These are phyloP conservation scores for Gallinago paraguaiae DNA, from an alignment of 2,113 vertebrate genomes.

Conservation along the genomic window DNA sequence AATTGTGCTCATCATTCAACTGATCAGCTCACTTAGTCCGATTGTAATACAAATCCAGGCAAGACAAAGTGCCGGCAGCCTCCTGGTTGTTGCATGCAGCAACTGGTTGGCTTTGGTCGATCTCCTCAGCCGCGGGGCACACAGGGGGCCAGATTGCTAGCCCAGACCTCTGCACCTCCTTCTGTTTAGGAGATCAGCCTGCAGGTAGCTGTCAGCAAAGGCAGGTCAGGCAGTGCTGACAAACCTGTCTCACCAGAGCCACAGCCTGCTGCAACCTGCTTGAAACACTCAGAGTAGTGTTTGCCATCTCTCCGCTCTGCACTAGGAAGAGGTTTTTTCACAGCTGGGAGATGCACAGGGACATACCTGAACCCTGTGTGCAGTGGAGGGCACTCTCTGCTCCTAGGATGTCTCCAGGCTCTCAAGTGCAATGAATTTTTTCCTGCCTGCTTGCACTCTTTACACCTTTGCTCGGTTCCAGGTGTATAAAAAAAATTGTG, in stretches of 20 bases:
- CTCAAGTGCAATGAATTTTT: neutral
- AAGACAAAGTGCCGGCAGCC: neutral
- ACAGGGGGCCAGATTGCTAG: neutral
- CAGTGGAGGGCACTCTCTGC: neutral
- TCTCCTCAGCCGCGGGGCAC: neutral
- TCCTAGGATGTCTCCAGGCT: neutral
- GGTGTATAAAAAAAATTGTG: neutral
- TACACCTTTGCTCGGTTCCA: neutral
- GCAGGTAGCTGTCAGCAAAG: neutral
- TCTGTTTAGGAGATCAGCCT: neutral
- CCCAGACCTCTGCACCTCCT: neutral
- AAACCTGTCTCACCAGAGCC: slow-evolving; percentile 20
- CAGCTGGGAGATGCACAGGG: neutral
- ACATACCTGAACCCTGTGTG: neutral
- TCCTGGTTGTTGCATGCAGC: neutral
- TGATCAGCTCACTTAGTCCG: neutral
- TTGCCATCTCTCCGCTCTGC: fast-evolving
- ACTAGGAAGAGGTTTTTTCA: neutral
- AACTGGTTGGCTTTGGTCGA: neutral
- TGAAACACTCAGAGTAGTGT: neutral
- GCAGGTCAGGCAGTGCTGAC: neutral
- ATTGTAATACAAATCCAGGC: neutral
- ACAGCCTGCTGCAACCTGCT: slow-evolving; percentile 36
- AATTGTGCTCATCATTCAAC: neutral
- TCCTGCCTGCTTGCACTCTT: neutral